Base-by-base conservation (phyloP, 2,797 vertebrate species). In the Anabacerthia variegaticeps region DNA sequence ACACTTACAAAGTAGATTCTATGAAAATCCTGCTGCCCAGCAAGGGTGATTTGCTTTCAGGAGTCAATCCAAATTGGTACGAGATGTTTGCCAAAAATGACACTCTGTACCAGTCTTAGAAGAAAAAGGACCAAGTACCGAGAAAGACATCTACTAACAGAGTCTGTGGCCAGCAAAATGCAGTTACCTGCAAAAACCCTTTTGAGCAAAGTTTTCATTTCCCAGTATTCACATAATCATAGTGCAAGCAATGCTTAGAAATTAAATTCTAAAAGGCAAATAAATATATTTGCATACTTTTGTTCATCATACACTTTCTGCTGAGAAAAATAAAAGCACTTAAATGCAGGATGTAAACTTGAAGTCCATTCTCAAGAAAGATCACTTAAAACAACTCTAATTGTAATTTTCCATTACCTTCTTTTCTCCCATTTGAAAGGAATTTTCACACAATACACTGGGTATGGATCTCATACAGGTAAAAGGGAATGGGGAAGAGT, bases 381-480 rank as follows among this genome's bases (percentile, higher is more conserved):
- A 9, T 74, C 78, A 67, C 63, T 93, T 63, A 69, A 73, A 93
- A 28, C 28, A 66, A 69, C n/a, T 46, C 14, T 22, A 13, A 89
- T 75, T 32, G 32, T 44, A 3, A 24, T 67, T 92, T 89, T 41
- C 22, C 44, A 51, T 39, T 28, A 16, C 30, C 63, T 85, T 67
- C 19, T 54, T 21, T 41, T 12, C 4, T 10, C 9, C 30, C 18
- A n/a, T 62, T 84, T 69, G 39, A 85, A 81, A 90, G 55, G 22
- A 12, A 36, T 54, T 24, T 80, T 51, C 41, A n/a, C 22, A 78
- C 20, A 58, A 65, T 43, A 76, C 27, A 54, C 14, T 37, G 32
- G 8, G 16, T 30, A 65, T 0, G 0, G n/a, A 65, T 86, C 27
- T 61, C 32, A 8, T 14, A 78, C 3, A 48, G 1, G 24, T 43